phyloP scores from a whole-genome alignment of 2,113 vertebrate species.

The Alces alces region DNA sequence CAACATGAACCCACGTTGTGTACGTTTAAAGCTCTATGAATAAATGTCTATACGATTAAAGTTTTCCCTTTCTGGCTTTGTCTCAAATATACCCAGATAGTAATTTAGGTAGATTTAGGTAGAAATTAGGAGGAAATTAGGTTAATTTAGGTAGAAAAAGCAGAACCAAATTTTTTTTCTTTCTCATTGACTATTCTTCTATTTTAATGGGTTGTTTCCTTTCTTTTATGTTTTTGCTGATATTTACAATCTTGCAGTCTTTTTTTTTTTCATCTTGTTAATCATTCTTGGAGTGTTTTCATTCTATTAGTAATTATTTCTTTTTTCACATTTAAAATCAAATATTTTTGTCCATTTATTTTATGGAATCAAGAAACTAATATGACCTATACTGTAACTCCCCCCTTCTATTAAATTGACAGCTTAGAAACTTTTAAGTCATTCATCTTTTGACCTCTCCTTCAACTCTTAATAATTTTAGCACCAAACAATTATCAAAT shows the following conservation, averaged over 20 bases:
- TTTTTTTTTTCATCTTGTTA: neutral
- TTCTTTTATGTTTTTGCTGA: neutral
- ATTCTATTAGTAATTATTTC: neutral
- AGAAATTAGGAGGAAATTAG: neutral
- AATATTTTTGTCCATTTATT: neutral
- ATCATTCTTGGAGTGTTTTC: neutral
- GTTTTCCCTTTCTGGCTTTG: neutral
- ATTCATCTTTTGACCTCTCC: neutral
- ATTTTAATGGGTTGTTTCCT: neutral
- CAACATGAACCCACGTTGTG: neutral
- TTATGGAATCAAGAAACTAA: neutral
- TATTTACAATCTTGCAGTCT: neutral
- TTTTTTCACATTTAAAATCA: neutral
- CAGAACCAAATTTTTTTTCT: neutral
- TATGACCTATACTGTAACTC: fast-evolving
- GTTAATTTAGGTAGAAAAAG: fast-evolving
- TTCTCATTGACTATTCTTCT: neutral
- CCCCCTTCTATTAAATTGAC: neutral
- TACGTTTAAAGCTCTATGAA: neutral
- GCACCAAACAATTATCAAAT: neutral
- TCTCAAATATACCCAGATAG: neutral
- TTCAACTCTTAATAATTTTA: neutral
- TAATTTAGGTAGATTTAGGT: neutral
- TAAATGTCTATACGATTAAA: neutral
- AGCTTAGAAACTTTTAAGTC: neutral